Evolutionary conservation across 2,113 vertebrate genomes (phyloP).

Genomic region (Equus przewalskii): DNA sequence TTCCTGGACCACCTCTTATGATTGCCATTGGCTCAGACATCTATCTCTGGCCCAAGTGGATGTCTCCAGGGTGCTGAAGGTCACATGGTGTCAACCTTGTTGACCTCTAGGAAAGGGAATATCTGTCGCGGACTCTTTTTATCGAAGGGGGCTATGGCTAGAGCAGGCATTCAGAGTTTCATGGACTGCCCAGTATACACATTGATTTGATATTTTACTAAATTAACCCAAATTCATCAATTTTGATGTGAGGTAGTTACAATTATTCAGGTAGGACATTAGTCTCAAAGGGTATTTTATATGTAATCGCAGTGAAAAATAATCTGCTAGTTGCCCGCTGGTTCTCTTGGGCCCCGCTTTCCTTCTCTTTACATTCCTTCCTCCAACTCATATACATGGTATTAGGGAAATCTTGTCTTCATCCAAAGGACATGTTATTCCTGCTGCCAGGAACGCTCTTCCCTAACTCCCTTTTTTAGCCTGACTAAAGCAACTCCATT

Average conservation of each 20-base stretch:
- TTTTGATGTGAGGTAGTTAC: background rate
- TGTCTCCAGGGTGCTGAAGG: background rate
- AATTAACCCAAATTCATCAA: background rate
- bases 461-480: background rate
- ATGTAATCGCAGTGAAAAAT: background rate
- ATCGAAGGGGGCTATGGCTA: background rate
- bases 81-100: background rate
- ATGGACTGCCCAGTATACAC: background rate
- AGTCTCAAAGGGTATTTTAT: background rate
- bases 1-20: background rate
- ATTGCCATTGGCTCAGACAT: background rate
- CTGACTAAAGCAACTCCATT: background rate
- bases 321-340: background rate
- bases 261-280: background rate
- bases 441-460: background rate
- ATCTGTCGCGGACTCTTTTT: background rate
- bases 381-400: background rate
- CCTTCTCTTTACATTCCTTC: background rate
- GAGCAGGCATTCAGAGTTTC: background rate
- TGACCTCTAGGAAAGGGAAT: background rate
- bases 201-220: background rate
- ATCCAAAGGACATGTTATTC: conserved; percentile 1
- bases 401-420: background rate
- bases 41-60: background rate
- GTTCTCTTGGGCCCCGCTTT: background rate